phyloP scores from a whole-genome alignment of 2,113 vertebrate species.

The Indicator indicator region DNA sequence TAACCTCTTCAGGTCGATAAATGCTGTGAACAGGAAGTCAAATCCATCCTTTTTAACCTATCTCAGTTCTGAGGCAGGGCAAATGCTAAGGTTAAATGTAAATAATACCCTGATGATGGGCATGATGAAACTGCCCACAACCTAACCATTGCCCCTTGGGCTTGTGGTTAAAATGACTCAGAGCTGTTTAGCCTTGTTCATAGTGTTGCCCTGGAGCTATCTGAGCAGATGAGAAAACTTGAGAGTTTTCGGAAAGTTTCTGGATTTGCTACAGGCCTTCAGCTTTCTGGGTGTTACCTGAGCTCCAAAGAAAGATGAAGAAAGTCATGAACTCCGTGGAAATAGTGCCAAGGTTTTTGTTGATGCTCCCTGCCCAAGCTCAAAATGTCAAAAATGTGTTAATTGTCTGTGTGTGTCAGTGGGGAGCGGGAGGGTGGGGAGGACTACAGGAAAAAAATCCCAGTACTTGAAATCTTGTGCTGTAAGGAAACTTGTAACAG shows the following conservation, averaged over 20 bases:
- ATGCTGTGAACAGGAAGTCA: background rate
- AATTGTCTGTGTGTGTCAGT: background rate
- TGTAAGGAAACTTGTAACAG: background rate
- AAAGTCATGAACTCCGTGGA: background rate
- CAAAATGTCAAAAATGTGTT: background rate
- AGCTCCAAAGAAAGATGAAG: background rate
- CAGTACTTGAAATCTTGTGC: background rate
- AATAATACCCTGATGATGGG: background rate
- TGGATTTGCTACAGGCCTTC: background rate
- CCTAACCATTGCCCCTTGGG: background rate
- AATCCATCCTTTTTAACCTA: background rate
- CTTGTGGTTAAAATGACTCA: background rate
- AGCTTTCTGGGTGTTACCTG: background rate
- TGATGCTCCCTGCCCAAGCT: background rate
- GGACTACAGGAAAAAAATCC: background rate
- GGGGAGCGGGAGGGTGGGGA: no score
- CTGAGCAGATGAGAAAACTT: background rate
- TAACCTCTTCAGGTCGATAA: constrained; percentile 25
- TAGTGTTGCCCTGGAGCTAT: background rate
- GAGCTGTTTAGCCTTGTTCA: background rate
- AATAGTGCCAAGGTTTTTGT: background rate
- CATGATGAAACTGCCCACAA: background rate
- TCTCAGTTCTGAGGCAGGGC: background rate
- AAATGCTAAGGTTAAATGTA: background rate
- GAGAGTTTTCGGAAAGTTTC: background rate